phyloP scores from a whole-genome alignment of 1,140 invertebrate species.

The Drosophila bocki region DNA sequence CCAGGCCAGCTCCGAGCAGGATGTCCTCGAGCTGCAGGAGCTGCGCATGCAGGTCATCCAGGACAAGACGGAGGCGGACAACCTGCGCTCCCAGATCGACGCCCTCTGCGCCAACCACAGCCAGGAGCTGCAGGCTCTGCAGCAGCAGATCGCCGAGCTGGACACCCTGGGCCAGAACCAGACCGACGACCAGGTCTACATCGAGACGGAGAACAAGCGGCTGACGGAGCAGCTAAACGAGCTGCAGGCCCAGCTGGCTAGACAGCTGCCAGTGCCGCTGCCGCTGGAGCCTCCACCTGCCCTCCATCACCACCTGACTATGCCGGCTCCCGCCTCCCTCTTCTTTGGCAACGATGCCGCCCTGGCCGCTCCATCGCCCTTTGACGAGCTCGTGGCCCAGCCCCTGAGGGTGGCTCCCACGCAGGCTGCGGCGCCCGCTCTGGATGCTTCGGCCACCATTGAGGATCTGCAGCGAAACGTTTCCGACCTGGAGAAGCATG shows the following conservation, averaged over 20 bases:
- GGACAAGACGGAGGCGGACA: constrained; percentile 83
- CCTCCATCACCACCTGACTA: too few relatives aligned
- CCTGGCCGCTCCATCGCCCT: constrained; percentile 60
- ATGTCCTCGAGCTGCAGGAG: constrained; percentile 77
- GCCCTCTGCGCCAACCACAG: constrained; percentile 74
- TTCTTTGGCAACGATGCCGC: constrained; percentile 67
- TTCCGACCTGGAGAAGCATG: constrained; percentile 81
- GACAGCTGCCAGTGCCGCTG: constrained; percentile 7
- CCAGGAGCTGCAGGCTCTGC: constrained; percentile 69
- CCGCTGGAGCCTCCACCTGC: too few relatives aligned
- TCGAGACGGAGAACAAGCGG: constrained; percentile 83
- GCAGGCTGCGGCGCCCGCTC: neutral
- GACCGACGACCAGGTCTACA: constrained; percentile 80
- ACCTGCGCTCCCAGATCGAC: constrained; percentile 75
- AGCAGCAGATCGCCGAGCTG: constrained; percentile 77
- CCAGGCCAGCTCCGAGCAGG: constrained; percentile 80
- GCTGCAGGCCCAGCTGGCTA: constrained; percentile 69
- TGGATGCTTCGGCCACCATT: constrained; percentile 65
- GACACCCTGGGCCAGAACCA: constrained; percentile 82
- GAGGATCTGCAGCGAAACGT: constrained; percentile 81
- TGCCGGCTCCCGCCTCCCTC: constrained; percentile 49
- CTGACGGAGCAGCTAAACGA: constrained; percentile 71
- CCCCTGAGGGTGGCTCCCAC: constrained; percentile 27
- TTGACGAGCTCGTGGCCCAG: constrained; percentile 72
- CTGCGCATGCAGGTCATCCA: constrained; percentile 82